Conservation (phyloP, 2,888 invertebrate genomes). For the Leptura quadrifasciata region DNA sequence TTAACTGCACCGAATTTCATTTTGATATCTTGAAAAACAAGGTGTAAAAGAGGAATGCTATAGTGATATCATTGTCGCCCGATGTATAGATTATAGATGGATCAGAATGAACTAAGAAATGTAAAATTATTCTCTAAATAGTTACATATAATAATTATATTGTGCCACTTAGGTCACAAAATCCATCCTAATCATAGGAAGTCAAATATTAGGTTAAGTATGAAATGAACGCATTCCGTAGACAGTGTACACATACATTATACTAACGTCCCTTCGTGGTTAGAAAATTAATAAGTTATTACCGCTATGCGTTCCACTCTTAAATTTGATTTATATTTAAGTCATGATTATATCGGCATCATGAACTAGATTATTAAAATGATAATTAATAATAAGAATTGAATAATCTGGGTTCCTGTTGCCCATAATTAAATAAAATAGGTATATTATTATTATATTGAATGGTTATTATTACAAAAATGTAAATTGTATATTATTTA, state of each 20-base stretch:
- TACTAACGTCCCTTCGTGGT: background rate
- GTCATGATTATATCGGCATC: constrained; percentile 32
- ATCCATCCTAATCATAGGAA: too few relatives aligned
- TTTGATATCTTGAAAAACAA: too few relatives aligned
- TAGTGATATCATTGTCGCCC: too few relatives aligned
- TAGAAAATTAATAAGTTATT: constrained; percentile 22
- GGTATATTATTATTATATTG: constrained; percentile 16
- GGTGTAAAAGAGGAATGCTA: too few relatives aligned
- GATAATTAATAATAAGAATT: constrained; percentile 25
- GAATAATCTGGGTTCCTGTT: constrained; percentile 14
- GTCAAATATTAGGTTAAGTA: background rate
- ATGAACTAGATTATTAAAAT: constrained; percentile 37
- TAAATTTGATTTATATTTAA: constrained; percentile 29
- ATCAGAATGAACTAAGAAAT: too few relatives aligned
- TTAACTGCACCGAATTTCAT: too few relatives aligned
- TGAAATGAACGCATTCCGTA: background rate
- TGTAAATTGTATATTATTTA: constrained; percentile 11
- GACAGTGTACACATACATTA: background rate
- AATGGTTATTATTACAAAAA: constrained; percentile 22
- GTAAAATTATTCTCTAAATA: too few relatives aligned
- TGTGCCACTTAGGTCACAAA: too few relatives aligned
- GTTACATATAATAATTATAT: too few relatives aligned
- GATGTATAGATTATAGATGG: too few relatives aligned
- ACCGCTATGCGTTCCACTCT: constrained; percentile 28
- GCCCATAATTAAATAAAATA: constrained; percentile 15